These are phyloP conservation scores for Mimumesa dahlbomi DNA, from an alignment of 2,888 invertebrate genomes.

Conservation along the genomic window DNA sequence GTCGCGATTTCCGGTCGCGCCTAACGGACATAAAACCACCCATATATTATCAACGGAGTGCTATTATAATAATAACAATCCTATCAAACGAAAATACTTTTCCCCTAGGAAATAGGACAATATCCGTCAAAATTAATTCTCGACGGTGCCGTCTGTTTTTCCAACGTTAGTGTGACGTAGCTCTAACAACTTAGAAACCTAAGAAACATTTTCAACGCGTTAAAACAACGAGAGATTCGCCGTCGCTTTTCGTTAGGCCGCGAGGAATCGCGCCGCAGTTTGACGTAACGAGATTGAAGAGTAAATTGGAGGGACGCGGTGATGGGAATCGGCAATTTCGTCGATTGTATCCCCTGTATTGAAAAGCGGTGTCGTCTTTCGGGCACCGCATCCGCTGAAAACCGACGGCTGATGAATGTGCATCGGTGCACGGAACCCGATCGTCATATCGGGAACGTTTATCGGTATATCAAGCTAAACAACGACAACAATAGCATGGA, in stretches of 20 bases:
- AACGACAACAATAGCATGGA: conserved; percentile 11
- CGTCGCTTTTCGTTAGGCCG: background rate
- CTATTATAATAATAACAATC: too few relatives aligned
- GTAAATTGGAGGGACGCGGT: conserved; percentile 36
- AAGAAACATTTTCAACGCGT: too few relatives aligned
- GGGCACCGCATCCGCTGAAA: conserved; percentile 25
- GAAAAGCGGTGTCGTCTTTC: conserved; percentile 34
- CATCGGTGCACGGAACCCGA: background rate
- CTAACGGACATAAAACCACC: too few relatives aligned
- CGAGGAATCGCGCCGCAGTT: conserved; percentile 17
- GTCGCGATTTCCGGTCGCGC: too few relatives aligned
- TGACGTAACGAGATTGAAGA: conserved; percentile 40
- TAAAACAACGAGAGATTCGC: background rate
- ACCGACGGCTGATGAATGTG: conserved; percentile 15
- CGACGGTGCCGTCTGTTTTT: too few relatives aligned
- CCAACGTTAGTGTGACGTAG: too few relatives aligned
- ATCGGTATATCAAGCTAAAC: conserved; percentile 25
- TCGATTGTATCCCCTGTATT: conserved; percentile 39
- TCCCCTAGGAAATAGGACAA: too few relatives aligned
- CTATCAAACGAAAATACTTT: too few relatives aligned
- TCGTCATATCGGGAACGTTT: conserved; percentile 22
- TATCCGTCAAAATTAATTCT: too few relatives aligned
- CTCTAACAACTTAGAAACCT: too few relatives aligned
- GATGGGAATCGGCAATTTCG: conserved; percentile 56
- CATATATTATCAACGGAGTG: too few relatives aligned